Evolutionary conservation across 2,888 invertebrate genomes (phyloP).

Genomic region (Trachelus troglodyta): DNA sequence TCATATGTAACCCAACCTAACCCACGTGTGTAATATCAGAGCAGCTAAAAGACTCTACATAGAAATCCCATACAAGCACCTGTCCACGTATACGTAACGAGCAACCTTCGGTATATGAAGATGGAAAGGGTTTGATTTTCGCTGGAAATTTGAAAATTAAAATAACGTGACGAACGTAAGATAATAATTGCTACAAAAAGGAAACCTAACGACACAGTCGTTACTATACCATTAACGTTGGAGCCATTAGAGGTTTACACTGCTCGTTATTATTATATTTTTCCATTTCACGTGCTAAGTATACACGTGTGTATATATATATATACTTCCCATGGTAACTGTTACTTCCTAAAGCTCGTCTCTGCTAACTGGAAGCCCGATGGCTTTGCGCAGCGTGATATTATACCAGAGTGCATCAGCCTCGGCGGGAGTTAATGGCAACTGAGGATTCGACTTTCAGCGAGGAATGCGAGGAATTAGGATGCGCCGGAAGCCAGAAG

Average conservation of each 20-base stretch:
- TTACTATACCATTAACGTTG: background rate
- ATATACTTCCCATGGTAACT: background rate
- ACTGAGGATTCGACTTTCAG: background rate
- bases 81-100: background rate
- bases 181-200: background rate
- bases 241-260: background rate
- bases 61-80: background rate
- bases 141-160: background rate
- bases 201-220: background rate
- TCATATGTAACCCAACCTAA: background rate
- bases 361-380: background rate
- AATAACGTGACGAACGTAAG: background rate
- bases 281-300: background rate
- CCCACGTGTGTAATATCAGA: background rate
- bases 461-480: background rate
- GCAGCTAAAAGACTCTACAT: background rate
- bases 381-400: background rate
- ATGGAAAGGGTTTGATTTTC: background rate
- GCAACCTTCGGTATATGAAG: background rate
- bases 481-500: background rate
- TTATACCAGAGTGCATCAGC: background rate
- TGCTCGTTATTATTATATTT: slow-evolving; percentile 6
- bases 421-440: background rate
- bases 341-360: background rate
- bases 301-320: background rate